These are phyloP conservation scores for Arremon aurantiirostris DNA, from an alignment of 2,797 vertebrate genomes.

Conservation along the genomic window DNA sequence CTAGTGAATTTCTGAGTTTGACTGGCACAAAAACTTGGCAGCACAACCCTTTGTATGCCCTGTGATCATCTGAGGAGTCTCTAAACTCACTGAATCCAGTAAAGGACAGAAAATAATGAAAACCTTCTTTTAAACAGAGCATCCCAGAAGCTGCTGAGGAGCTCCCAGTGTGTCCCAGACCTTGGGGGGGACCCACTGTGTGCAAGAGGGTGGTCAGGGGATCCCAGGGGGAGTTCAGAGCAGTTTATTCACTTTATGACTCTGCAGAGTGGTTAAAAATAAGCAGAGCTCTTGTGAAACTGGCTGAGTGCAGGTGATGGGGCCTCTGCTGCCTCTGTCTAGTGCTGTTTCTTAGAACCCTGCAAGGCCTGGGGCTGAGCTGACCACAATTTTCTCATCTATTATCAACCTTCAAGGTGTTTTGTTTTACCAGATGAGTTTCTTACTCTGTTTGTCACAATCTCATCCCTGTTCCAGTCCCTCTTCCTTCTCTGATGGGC, in stretches of 20 bases:
- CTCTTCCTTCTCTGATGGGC: neutral
- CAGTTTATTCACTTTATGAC: neutral
- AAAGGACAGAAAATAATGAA: neutral
- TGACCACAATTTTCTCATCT: neutral
- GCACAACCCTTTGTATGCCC: accelerated
- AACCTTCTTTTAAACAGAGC: neutral
- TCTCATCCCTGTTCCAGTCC: too few species aligned
- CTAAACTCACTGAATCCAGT: neutral
- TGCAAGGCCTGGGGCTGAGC: neutral
- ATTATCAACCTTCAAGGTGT: neutral
- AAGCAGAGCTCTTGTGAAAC: neutral
- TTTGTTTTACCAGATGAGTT: neutral
- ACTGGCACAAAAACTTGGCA: neutral
- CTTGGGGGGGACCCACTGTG: neutral
- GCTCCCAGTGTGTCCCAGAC: accelerated
- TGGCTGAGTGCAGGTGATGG: neutral
- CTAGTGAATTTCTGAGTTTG: accelerated
- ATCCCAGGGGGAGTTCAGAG: neutral
- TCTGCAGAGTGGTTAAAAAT: neutral
- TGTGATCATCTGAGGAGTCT: neutral
- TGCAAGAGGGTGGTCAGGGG: neutral
- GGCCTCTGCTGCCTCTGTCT: neutral
- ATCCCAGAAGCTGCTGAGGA: neutral
- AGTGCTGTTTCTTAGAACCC: neutral
- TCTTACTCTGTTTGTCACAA: neutral